Evolutionary conservation across 2,797 vertebrate genomes (phyloP).

Genomic region (Sebastes umbrosus): DNA sequence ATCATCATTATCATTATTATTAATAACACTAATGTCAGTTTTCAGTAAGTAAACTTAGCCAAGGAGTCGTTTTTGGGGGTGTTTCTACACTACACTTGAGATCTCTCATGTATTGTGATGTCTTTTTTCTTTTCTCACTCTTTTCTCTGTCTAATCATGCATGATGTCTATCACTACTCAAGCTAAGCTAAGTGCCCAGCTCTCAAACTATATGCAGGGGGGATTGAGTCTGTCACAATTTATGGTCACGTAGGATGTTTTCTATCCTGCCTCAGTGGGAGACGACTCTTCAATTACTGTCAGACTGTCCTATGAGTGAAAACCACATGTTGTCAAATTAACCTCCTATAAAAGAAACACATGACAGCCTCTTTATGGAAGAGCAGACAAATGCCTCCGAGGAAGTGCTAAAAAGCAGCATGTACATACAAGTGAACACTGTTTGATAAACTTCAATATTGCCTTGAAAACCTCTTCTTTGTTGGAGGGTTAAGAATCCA

Average conservation of each 20-base stretch:
- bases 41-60: not conserved
- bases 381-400: not conserved
- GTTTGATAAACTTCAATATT: slow-evolving; percentile 12
- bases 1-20: too few relatives aligned
- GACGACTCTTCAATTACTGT: slow-evolving; percentile 20
- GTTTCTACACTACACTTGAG: not conserved
- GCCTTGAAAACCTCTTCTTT: slow-evolving; percentile 13
- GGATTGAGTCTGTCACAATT: slow-evolving; percentile 25
- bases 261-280: slow-evolving; percentile 1
- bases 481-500: slow-evolving; percentile 12
- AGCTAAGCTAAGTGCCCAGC: not conserved
- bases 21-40: not conserved
- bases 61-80: not conserved
- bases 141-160: slow-evolving; percentile 5
- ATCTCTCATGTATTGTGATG: not conserved
- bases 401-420: not conserved
- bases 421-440: not conserved
- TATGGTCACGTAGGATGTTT: not conserved
- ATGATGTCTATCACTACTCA: not conserved
- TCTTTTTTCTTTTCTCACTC: slow-evolving; percentile 10
- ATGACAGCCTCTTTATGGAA: slow-evolving; percentile 5
- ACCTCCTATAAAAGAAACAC: slow-evolving; percentile 1
- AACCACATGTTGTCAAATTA: slow-evolving; percentile 31
- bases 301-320: slow-evolving; percentile 13
- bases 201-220: not conserved